A percentile compares a stretch with the other conserved stretches of the same genome.
These are phyloP conservation scores for Trachelus tabidus DNA, from an alignment of 2,888 invertebrate genomes.

Conservation along the genomic window DNA sequence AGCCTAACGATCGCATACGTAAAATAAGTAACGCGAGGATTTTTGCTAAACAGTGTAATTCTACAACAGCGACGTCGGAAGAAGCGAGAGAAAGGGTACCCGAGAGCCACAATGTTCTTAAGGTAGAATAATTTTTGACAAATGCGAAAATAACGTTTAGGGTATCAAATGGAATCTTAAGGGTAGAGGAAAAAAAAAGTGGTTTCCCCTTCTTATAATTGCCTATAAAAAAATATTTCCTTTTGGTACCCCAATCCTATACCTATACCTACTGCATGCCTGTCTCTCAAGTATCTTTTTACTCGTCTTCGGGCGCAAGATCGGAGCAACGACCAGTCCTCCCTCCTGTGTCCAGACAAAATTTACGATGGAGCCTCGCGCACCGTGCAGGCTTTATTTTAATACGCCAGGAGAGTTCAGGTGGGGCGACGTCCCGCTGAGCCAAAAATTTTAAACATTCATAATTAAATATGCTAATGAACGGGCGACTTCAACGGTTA, in stretches of 20 bases:
- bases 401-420: conserved; percentile 46
- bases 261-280: conserved; percentile 51
- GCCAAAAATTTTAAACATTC: conserved; percentile 63
- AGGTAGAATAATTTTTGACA: background rate
- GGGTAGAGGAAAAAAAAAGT: background rate
- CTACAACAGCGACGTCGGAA: accelerated
- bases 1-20: background rate
- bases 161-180: background rate
- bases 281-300: conserved; percentile 51
- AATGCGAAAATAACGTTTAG: background rate
- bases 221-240: background rate
- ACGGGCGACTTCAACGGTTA: conserved; percentile 58
- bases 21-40: background rate
- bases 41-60: background rate
- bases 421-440: conserved; percentile 53
- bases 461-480: conserved; percentile 65
- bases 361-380: conserved; percentile 56
- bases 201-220: background rate
- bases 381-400: conserved; percentile 59
- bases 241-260: background rate
- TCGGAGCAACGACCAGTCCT: conserved; percentile 54
- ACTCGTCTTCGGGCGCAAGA: conserved; percentile 48
- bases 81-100: background rate
- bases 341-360: conserved; percentile 47
- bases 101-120: background rate